These are phyloP conservation scores for Alloscopus bannaensis DNA, from an alignment of 2,888 invertebrate species.

Conservation along the genomic window DNA sequence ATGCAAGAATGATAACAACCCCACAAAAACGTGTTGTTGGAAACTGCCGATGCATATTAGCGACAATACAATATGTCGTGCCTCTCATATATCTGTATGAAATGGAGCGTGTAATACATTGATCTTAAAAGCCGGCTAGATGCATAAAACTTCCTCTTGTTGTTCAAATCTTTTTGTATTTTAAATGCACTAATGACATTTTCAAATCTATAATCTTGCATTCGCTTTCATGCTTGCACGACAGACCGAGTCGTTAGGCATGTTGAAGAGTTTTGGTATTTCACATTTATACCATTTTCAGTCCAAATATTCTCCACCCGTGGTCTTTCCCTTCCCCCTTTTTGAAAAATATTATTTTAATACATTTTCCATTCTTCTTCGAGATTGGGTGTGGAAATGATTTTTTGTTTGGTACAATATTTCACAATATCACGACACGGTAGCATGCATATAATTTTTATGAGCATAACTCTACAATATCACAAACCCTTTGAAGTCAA, in stretches of 20 bases:
- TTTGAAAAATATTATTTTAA: background rate
- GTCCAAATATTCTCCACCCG: no score
- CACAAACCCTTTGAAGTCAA: background rate
- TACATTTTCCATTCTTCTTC: slow-evolving; percentile 2
- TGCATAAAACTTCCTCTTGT: no score
- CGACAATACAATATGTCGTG: background rate
- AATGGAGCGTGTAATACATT: background rate
- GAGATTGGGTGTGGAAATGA: no score
- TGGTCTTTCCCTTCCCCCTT: no score
- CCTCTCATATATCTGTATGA: background rate
- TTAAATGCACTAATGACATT: background rate
- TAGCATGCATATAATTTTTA: background rate
- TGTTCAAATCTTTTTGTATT: background rate
- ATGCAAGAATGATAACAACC: slow-evolving; percentile 17
- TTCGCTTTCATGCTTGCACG: background rate
- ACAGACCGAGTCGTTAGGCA: background rate
- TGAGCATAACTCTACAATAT: background rate
- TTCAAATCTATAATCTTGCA: background rate
- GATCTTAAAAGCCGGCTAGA: no score
- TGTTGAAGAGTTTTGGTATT: background rate
- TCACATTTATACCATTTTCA: background rate
- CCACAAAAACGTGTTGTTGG: background rate
- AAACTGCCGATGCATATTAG: background rate
- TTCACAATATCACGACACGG: no score
- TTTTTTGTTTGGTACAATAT: background rate